Evolutionary conservation across 2,888 invertebrate genomes (phyloP).

Genomic region (Anthoptus insignis): DNA sequence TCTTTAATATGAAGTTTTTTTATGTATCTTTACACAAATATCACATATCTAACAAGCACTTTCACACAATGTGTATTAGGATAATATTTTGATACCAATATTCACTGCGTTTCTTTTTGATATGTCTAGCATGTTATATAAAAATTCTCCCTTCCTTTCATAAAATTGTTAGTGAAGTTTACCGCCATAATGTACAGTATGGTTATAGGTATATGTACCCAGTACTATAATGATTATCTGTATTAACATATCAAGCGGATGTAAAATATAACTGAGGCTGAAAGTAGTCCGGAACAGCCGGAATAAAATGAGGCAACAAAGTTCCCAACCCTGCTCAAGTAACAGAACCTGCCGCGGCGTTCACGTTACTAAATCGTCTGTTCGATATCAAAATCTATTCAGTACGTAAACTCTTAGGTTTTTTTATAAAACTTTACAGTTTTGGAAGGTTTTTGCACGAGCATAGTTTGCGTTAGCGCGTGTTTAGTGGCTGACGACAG

Average conservation of each 20-base stretch:
- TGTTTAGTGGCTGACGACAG: constrained; percentile 34
- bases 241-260: constrained; percentile 84
- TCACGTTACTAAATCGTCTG: constrained; percentile 64
- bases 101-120: constrained; percentile 81
- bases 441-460: constrained; percentile 73
- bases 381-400: constrained; percentile 62
- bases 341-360: constrained; percentile 55
- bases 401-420: constrained; percentile 67
- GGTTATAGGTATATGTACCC: constrained; percentile 79
- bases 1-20: constrained; percentile 69
- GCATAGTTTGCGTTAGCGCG: constrained; percentile 69
- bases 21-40: constrained; percentile 77
- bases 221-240: constrained; percentile 79
- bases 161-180: constrained; percentile 76
- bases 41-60: constrained; percentile 83
- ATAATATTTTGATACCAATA: constrained; percentile 85
- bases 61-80: constrained; percentile 76
- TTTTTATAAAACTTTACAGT: constrained; percentile 79
- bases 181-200: constrained; percentile 80
- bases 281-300: constrained; percentile 66
- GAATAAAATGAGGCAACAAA: constrained; percentile 58
- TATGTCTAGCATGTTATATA: constrained; percentile 76
- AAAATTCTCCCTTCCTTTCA: constrained; percentile 68
- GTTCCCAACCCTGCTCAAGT: constrained; percentile 64
- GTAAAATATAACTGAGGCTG: constrained; percentile 76